Base-by-base conservation (phyloP, 2,113 vertebrate genomes). In the Chaetorhynchus papuensis region DNA sequence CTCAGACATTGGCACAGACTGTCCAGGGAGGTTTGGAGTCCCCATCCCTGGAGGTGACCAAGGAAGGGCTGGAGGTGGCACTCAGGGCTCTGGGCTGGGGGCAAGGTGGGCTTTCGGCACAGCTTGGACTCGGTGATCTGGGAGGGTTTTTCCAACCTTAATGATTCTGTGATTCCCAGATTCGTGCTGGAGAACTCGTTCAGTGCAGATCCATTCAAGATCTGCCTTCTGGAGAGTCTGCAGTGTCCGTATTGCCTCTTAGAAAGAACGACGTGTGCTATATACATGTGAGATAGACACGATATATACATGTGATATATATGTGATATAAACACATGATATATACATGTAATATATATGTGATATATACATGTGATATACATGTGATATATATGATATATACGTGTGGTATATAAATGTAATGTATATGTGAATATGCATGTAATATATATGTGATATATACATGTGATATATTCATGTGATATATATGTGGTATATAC, bases 51-150 rank as follows among this genome's bases (percentile, higher is more conserved):
- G n/a, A 26, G 57, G 30, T 19, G 30, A 2, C 18, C 33, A 10
- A 30, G 53, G 71, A 13, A 35, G 0, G 1, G 0, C 54, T 35
- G 71, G 26, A 5, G 0, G 11, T 31, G 54, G 26, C 72, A 37
- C 72, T 60, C 11, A 4, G 54, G 1, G 44, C 42, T 13, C 54
- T 18, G 53, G 41, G 24, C 23, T 57, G 33, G 18, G 53, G 71
- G 22, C 50, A 54, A 6, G 15, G 4, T 13, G 31, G 15, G 30
- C 9, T 8, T 7, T 1, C 1, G 33, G 11, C 26, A 30, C 27
- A 60, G 56, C 15, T 18, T 10, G n/a, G 27, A 18, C 42, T 47
- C 8, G 1, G 3, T 14, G n/a, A 1, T 4, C n/a, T 23, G 5
- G 42, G 54, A 37, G 27, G 20, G 21, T 2, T 60, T 76, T 60